A percentile compares a stretch with the other conserved stretches of the same genome.
Conservation (phyloP, 2,113 vertebrate species). For the Grantiella picta region DNA sequence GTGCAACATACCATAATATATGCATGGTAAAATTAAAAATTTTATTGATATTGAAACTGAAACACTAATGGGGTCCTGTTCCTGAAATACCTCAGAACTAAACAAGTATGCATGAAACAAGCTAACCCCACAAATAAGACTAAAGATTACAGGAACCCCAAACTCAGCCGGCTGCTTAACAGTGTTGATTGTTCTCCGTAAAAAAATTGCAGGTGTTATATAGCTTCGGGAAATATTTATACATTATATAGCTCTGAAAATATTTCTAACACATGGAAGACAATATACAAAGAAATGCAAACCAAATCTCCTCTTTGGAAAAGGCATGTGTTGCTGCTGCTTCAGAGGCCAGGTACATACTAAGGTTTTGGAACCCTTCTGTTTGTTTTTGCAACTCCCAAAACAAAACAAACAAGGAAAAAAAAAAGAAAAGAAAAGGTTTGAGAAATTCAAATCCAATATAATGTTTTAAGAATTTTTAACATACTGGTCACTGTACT, state of each 20-base stretch:
- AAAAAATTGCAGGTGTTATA: not conserved
- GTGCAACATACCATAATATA: not conserved
- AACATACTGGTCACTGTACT: not conserved
- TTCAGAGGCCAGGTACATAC: not conserved
- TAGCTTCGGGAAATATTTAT: not conserved
- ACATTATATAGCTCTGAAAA: not conserved
- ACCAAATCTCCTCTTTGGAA: not conserved
- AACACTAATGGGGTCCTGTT: not conserved
- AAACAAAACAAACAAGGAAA: not conserved
- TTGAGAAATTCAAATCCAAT: rapidly evolving
- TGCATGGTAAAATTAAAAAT: not conserved
- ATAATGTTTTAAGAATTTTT: not conserved
- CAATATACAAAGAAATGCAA: not conserved
- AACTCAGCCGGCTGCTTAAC: not conserved
- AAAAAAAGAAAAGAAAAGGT: not conserved
- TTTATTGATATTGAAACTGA: not conserved
- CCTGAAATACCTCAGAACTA: not conserved
- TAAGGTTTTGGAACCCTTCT: not conserved
- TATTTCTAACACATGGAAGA: not conserved
- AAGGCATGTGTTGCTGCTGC: not conserved
- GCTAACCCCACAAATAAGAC: not conserved
- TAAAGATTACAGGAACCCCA: not conserved
- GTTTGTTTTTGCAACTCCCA: not conserved
- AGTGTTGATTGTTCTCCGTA: not conserved
- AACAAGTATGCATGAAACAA: not conserved